Base-by-base conservation (phyloP, 1,140 invertebrate species). In the Diachasma alloeum region DNA sequence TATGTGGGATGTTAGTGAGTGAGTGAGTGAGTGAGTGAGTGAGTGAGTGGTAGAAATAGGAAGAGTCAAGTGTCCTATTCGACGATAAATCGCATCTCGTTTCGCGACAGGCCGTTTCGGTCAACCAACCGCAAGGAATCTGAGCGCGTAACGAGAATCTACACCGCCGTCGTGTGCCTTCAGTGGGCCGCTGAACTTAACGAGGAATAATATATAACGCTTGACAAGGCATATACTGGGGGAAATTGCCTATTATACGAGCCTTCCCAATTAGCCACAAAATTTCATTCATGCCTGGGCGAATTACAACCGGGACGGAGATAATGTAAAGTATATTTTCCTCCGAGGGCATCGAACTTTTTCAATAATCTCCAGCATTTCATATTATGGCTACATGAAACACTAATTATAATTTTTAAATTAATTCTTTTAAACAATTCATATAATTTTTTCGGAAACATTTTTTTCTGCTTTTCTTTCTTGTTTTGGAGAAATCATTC, bases 161-260 rank as follows among this genome's bases (percentile, higher is more conserved):
- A 53, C 17, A 53, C 36, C 0, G 59, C 24, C 53, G 53, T 66
- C 59, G 24, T 66, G 48, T 53, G 48, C 15, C n/a, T 36, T 39
- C 36, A 68, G 36, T 39, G 11, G 26, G 39, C 36, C 24, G 9
- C n/a, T 15, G 4, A 68, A 68, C 36, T 68, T 63, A 68, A 68
- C 66, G 66, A 68, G 66, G 36, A 68, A 68, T 68, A 68, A 68
- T 68, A 68, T 68, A 19, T 68, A 68, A 68, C 31, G n/a, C 36
- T 36, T 68, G 36, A 68, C 66, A 68, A 37, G 66, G 4, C n/a
- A 68, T 68, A 68, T 39, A 66, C 26, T 19, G 15, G 17, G 9
- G 59, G 59, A 63, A 63, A 63, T 63, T 26, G 59, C 59, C 59
- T 63, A 63, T 63, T 63, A 63, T 63, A 63, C 59, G 19, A 63